Evolutionary conservation across 2,113 vertebrate genomes (phyloP).

Genomic region (Sebastes fasciatus): DNA sequence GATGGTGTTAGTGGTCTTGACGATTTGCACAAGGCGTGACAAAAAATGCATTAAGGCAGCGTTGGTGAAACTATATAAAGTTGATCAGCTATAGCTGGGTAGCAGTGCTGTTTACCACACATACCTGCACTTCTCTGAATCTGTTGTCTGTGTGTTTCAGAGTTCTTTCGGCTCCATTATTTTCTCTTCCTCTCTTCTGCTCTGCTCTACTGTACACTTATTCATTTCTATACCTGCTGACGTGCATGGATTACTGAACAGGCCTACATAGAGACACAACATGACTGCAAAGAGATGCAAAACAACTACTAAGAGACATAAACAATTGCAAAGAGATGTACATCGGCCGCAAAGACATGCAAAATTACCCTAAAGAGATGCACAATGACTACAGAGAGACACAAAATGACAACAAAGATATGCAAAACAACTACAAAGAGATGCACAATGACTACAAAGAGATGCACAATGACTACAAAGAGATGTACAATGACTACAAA

Average conservation of each 20-base stretch:
- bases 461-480: too few species aligned
- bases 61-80: slow-evolving; percentile 6
- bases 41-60: background rate
- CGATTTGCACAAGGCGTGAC: background rate
- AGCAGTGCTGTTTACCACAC: background rate
- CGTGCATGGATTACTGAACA: background rate
- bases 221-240: slow-evolving; percentile 13
- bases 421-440: too few species aligned
- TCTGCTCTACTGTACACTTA: background rate
- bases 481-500: too few species aligned
- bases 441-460: too few species aligned
- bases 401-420: too few species aligned
- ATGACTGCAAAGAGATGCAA: background rate
- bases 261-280: background rate
- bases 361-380: too few species aligned
- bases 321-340: too few species aligned
- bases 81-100: background rate
- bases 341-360: too few species aligned
- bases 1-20: background rate
- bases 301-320: too few species aligned
- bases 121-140: slow-evolving; percentile 18
- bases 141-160: slow-evolving; percentile 1
- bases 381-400: too few species aligned
- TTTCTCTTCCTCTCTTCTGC: background rate
- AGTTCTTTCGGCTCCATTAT: slow-evolving; percentile 21